A percentile compares a stretch with the other conserved stretches of the same genome.
These are phyloP conservation scores for Melanogrammus aeglefinus DNA, from an alignment of 2,797 vertebrate genomes.

Conservation along the genomic window DNA sequence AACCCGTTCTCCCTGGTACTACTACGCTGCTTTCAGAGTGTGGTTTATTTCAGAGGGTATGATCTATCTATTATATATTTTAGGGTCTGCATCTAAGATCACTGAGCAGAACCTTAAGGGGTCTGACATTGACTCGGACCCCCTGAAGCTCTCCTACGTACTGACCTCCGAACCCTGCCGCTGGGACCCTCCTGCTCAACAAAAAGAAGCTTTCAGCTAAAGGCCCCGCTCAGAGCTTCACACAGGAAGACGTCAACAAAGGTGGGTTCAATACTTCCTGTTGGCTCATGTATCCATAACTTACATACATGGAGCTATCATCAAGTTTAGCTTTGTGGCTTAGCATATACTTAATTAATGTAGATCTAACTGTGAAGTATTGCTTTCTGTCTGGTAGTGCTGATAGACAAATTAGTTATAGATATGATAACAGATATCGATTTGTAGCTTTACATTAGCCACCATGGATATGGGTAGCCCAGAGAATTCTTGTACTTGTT, in stretches of 20 bases:
- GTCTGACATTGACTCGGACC: slow-evolving; percentile 75
- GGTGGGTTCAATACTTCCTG: slow-evolving; percentile 66
- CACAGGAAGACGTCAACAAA: slow-evolving; percentile 88
- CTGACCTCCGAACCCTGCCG: slow-evolving; percentile 82
- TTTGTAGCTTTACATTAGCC: too few species aligned
- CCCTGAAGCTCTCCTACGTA: slow-evolving; percentile 74
- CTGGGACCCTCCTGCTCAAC: slow-evolving; percentile 77
- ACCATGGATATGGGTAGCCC: too few species aligned
- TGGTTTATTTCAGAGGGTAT: background rate
- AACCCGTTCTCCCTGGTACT: too few species aligned
- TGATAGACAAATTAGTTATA: too few species aligned
- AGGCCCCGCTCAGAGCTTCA: slow-evolving; percentile 84
- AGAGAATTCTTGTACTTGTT: too few species aligned
- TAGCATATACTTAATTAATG: too few species aligned
- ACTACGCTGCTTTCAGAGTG: background rate
- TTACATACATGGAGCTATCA: too few species aligned
- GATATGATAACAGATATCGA: too few species aligned
- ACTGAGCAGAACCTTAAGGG: slow-evolving; percentile 87
- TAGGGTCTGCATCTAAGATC: slow-evolving; percentile 83
- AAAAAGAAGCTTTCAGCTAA: slow-evolving; percentile 74
- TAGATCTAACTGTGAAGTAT: too few species aligned
- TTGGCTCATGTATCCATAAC: background rate
- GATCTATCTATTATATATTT: slow-evolving; percentile 43
- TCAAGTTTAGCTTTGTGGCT: too few species aligned
- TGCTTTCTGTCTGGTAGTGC: too few species aligned